Evolutionary conservation across 2,888 invertebrate species (phyloP), one percentile per base, ranked within the genome.

Genomic region (Thyatira batis): DNA sequence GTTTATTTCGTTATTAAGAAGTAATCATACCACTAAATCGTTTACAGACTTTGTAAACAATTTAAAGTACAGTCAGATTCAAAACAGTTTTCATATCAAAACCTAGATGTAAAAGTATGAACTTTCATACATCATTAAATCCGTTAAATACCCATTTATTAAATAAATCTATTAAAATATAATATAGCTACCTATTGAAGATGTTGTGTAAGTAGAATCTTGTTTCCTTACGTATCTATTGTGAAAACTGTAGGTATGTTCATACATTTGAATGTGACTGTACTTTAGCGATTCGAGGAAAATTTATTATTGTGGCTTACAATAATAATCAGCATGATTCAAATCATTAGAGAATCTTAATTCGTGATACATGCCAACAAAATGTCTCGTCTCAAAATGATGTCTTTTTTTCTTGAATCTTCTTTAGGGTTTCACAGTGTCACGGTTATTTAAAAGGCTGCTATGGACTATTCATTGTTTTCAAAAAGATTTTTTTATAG

Each of bases 401-500:
- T 45, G 20, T 23, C 11, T 11, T 23, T 45, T 20, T 44, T 44
- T 4, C 9, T 27, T 33, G 6, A n/a, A 11, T n/a, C 13, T 13
- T 33, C 13, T 27, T 27, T 17, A 25, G 25, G n/a, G 8, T 25
- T 6, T 46, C 9, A 50, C 25, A 50, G 17, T 20, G 51, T 51
- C 28, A 55, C 51, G 57, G 50, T 23, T 9, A 25, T 52, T 55
- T 52, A 50, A 51, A 30, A 55, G 39, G 53, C 58, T 57, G 53
- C 54, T 54, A 63, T 66, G 63, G 59, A 56, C 67, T 62, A 65
- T 62, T 66, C 27, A 63, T 63, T 62, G 65, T 68, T 67, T 65
- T 65, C 53, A 50, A 44, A 57, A 63, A 53, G 52, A n/a, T n/a
- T n/a, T n/a, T n/a, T n/a, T n/a, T n/a, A n/a, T n/a, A 58, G 58